These are phyloP conservation scores for Apamea anceps DNA, from an alignment of 2,888 invertebrate species.

Conservation along the genomic window DNA sequence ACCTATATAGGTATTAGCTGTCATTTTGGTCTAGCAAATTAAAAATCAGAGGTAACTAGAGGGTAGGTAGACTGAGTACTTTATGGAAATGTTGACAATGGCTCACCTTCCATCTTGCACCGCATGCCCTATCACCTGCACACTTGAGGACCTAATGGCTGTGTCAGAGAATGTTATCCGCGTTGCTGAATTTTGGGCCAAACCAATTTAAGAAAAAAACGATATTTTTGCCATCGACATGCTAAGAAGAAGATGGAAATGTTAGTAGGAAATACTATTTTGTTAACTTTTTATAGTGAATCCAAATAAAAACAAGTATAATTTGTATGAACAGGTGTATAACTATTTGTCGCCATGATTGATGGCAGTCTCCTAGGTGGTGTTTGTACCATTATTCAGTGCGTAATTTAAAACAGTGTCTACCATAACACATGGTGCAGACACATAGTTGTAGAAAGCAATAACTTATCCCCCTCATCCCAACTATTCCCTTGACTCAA, in stretches of 20 bases:
- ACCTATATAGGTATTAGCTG: too few species aligned
- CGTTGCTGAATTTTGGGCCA: too few species aligned
- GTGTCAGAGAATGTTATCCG: too few species aligned
- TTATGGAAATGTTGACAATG: too few species aligned
- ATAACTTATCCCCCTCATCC: constrained; percentile 89
- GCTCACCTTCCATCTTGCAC: too few species aligned
- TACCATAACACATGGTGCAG: constrained; percentile 88
- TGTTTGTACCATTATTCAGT: constrained; percentile 67
- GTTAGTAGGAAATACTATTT: too few species aligned
- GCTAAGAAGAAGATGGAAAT: too few species aligned
- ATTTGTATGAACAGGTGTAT: constrained; percentile 41
- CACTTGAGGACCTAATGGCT: too few species aligned
- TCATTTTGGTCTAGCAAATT: neutral
- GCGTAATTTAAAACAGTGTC: constrained; percentile 85
- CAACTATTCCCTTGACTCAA: constrained; percentile 88
- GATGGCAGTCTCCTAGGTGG: constrained; percentile 56
- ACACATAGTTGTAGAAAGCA: constrained; percentile 89
- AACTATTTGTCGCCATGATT: constrained; percentile 53
- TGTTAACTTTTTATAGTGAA: neutral
- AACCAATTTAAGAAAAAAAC: too few species aligned
- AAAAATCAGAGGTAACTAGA: neutral
- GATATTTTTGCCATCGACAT: too few species aligned
- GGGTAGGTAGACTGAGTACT: neutral
- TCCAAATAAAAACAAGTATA: constrained; percentile 4
- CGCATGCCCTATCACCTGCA: too few species aligned